phyloP scores from a whole-genome alignment of 2,888 invertebrate species.

The Polymixis lichenea region DNA sequence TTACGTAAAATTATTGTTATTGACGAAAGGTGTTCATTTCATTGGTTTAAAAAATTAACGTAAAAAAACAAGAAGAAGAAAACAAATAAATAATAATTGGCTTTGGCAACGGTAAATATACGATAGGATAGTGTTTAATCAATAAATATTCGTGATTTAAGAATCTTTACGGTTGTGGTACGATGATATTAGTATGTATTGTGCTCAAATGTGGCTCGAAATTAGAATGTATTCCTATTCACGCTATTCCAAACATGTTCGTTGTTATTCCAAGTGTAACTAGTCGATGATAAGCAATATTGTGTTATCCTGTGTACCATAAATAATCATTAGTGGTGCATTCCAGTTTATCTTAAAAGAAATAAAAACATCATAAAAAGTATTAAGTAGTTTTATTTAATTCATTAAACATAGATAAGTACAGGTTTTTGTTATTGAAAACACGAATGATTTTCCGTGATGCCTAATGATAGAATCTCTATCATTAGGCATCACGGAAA shows the following conservation, averaged over 20 bases:
- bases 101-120: neutral
- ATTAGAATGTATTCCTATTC: slow-evolving; percentile 32
- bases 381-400: slow-evolving; percentile 41
- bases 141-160: slow-evolving; percentile 7
- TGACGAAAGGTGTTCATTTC: neutral
- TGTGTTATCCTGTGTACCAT: slow-evolving; percentile 37
- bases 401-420: neutral
- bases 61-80: neutral
- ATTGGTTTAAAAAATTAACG: slow-evolving; percentile 1
- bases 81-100: slow-evolving; percentile 12
- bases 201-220: slow-evolving; percentile 48
- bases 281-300: slow-evolving; percentile 32
- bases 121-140: slow-evolving; percentile 13
- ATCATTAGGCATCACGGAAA: too few species aligned
- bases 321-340: slow-evolving; percentile 18
- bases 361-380: slow-evolving; percentile 41
- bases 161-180: slow-evolving; percentile 41
- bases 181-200: slow-evolving; percentile 39
- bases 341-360: slow-evolving; percentile 41
- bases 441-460: too few species aligned
- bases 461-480: too few species aligned
- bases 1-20: neutral
- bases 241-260: slow-evolving; percentile 20
- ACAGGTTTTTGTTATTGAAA: too few species aligned
- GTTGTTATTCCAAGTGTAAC: neutral